Conservation (phyloP, 1,140 invertebrate species). For the Caenorhabditis brenneri region DNA sequence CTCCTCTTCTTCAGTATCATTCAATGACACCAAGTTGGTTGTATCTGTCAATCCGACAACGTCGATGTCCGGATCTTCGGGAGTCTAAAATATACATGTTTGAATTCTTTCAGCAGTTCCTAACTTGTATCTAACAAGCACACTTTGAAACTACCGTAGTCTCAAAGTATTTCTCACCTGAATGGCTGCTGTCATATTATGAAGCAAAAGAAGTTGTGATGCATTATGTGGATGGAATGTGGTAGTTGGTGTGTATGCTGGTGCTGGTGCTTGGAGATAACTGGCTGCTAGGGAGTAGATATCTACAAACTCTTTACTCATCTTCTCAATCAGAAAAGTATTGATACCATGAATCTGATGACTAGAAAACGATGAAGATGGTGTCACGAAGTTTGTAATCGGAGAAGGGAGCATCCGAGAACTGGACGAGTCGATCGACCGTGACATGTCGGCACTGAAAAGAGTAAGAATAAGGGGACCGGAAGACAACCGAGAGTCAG, state of each 20-base stretch:
- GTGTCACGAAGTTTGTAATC: slow-evolving; percentile 17
- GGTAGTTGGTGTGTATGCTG: background rate
- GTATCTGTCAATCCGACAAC: slow-evolving; percentile 7
- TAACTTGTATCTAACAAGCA: too few species aligned
- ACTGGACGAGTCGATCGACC: slow-evolving; percentile 23
- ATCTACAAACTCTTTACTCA: background rate
- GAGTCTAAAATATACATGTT: background rate
- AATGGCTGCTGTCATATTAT: slow-evolving; percentile 1
- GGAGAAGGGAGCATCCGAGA: slow-evolving; percentile 21
- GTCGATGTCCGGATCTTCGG: slow-evolving; percentile 23
- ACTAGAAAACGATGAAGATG: slow-evolving; percentile 2
- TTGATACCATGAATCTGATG: slow-evolving; percentile 15
- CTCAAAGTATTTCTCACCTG: background rate
- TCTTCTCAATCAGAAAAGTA: background rate
- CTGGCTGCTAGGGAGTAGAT: slow-evolving; percentile 12
- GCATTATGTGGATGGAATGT: slow-evolving; percentile 26
- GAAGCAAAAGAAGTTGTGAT: background rate
- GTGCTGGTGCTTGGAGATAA: slow-evolving; percentile 16
- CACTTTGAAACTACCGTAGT: too few species aligned
- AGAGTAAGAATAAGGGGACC: background rate
- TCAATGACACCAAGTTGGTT: slow-evolving; percentile 13
- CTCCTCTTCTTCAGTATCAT: slow-evolving; percentile 23
- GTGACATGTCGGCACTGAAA: slow-evolving; percentile 37
- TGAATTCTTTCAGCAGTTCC: too few species aligned
- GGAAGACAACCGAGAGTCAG: background rate